Conservation (phyloP, 2,797 vertebrate species). For the Sebastes hubbsi region DNA sequence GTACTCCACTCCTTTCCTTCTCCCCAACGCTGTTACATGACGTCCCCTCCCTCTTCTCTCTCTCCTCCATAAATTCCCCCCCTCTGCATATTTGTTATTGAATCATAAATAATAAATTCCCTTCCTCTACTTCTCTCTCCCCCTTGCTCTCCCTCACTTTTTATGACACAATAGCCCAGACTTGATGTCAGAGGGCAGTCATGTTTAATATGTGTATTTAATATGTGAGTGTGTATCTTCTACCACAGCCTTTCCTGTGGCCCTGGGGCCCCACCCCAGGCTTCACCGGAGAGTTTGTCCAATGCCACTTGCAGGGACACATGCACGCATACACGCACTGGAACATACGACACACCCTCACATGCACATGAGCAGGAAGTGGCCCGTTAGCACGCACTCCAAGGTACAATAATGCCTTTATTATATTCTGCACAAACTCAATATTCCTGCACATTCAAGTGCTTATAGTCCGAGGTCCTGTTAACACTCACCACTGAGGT, state of each 20-base stretch:
- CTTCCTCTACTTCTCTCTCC: conserved; percentile 42
- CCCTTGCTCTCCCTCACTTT: conserved; percentile 14
- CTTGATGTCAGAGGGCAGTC: conserved; percentile 43
- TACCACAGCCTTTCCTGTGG: conserved; percentile 73
- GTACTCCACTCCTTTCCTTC: not conserved
- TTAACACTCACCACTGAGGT: not conserved
- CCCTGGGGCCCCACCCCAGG: conserved; percentile 55
- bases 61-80: conserved; percentile 31
- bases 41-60: conserved; percentile 31
- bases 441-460: not conserved
- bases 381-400: conserved; percentile 12
- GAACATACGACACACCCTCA: conserved; percentile 36
- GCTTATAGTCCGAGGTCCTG: not conserved
- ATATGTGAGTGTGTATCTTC: conserved; percentile 28
- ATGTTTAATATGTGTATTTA: conserved; percentile 14
- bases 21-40: conserved; percentile 1
- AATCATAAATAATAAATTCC: conserved; percentile 64
- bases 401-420: conserved; percentile 21
- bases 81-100: conserved; percentile 33
- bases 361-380: conserved; percentile 39
- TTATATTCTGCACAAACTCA: conserved; percentile 31
- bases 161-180: conserved; percentile 62
- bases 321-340: conserved; percentile 20
- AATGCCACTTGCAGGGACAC: conserved; percentile 7
- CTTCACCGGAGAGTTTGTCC: conserved; percentile 31